Conservation (phyloP, 2,888 invertebrate species). For the Stenchaetothrips biformis region DNA sequence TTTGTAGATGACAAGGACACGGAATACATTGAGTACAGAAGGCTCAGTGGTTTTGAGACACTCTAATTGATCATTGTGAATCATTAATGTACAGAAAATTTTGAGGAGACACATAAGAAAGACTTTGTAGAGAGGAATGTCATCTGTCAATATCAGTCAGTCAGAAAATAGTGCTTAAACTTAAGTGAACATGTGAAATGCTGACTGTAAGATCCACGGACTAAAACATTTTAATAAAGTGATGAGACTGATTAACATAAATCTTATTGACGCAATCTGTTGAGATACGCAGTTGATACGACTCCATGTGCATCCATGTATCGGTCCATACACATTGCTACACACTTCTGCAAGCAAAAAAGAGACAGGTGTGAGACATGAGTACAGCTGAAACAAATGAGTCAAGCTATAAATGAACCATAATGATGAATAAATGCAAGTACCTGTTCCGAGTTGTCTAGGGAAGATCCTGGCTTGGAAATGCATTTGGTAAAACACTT, state of each 20-base stretch:
- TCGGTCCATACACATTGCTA: constrained; percentile 97
- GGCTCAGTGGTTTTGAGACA: no score
- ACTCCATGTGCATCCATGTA: constrained; percentile 96
- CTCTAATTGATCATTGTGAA: no score
- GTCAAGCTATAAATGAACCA: constrained; percentile 26
- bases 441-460: constrained; percentile 83
- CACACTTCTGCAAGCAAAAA: constrained; percentile 72
- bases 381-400: background rate
- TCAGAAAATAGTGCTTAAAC: no score
- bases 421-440: constrained; percentile 35
- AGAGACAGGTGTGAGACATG: constrained; percentile 27
- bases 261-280: constrained; percentile 76
- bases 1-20: no score
- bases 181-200: no score
- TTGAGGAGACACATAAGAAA: background rate
- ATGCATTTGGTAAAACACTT: constrained; percentile 96
- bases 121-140: no score
- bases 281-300: constrained; percentile 82
- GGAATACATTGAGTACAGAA: no score
- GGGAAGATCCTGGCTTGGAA: constrained; percentile 78
- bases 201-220: background rate
- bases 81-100: background rate
- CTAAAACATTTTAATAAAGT: background rate
- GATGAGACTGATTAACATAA: constrained; percentile 41
- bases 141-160: no score